A percentile compares a stretch with the other conserved stretches of the same genome.
phyloP scores from a whole-genome alignment of 1,140 invertebrate species.

The Drosophila bocqueti region DNA sequence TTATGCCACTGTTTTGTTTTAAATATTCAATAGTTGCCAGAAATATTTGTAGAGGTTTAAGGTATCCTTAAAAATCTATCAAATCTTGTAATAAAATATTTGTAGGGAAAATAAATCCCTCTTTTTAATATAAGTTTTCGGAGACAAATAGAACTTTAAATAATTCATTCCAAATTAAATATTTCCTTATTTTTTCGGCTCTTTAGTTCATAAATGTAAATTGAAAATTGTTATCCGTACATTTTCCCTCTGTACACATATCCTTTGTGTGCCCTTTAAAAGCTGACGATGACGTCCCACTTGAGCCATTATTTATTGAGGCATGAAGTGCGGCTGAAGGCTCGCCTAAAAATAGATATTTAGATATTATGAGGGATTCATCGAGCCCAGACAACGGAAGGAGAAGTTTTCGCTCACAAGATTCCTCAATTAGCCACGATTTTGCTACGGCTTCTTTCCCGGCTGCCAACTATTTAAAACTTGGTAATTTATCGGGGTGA shows the following conservation, averaged over 20 bases:
- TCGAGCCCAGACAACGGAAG: constrained; percentile 1
- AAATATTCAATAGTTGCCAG: too few relatives aligned
- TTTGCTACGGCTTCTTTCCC: not conserved
- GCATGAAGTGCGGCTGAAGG: not conserved
- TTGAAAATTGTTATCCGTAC: not conserved
- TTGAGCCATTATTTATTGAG: constrained; percentile 14
- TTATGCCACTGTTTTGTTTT: too few relatives aligned
- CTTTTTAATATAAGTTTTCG: not conserved
- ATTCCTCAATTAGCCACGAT: constrained; percentile 23
- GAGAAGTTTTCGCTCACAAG: not conserved
- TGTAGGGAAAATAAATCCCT: too few relatives aligned
- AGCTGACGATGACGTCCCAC: constrained; percentile 12
- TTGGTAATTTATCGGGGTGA: constrained; percentile 10
- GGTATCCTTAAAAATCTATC: too few relatives aligned
- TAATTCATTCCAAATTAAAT: not conserved
- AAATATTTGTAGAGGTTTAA: too few relatives aligned
- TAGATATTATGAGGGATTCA: constrained; percentile 31
- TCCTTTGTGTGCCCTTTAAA: not conserved
- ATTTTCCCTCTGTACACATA: constrained; percentile 11
- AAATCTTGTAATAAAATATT: too few relatives aligned
- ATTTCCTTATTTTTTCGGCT: too few relatives aligned
- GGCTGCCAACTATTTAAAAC: constrained; percentile 34
- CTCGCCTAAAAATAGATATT: constrained; percentile 28
- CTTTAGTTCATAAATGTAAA: not conserved
- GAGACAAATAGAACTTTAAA: not conserved